Evolutionary conservation across 2,113 vertebrate species (phyloP).

Genomic region (Hippocampus barbouri): DNA sequence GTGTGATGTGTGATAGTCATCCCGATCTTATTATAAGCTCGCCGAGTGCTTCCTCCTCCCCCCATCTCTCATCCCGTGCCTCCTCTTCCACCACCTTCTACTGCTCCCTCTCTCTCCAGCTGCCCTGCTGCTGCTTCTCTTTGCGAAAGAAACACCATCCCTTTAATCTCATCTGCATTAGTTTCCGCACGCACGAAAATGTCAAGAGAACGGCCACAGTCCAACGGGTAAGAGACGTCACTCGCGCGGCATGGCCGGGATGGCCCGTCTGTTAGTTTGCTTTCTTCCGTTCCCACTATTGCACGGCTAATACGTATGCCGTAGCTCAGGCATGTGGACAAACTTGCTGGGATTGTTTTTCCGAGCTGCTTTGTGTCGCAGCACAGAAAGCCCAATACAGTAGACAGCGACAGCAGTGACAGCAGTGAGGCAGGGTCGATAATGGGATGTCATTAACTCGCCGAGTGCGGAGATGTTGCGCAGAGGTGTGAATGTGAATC

Average conservation of each 20-base stretch:
- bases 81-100: slow-evolving; percentile 13
- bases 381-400: slow-evolving; percentile 4
- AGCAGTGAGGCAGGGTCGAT: slow-evolving; percentile 11
- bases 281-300: background rate
- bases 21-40: slow-evolving; percentile 71
- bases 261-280: slow-evolving; percentile 15
- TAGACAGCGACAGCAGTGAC: slow-evolving; percentile 2
- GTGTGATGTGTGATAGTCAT: slow-evolving; percentile 70
- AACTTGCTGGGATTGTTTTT: slow-evolving; percentile 31
- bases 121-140: slow-evolving; percentile 44
- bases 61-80: slow-evolving; percentile 4
- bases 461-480: background rate
- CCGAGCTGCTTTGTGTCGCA: slow-evolving; percentile 13
- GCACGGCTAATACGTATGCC: background rate
- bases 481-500: slow-evolving; percentile 6
- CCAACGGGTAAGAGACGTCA: slow-evolving; percentile 68
- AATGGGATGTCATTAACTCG: slow-evolving; percentile 44
- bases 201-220: slow-evolving; percentile 65
- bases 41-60: slow-evolving; percentile 44
- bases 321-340: slow-evolving; percentile 44
- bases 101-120: slow-evolving; percentile 15
- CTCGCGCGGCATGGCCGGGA: slow-evolving; percentile 10
- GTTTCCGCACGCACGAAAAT: slow-evolving; percentile 68
- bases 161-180: slow-evolving; percentile 35
- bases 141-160: slow-evolving; percentile 34